Percentiles rank a stretch among this genome's conserved stretches.
phyloP scores from a whole-genome alignment of 1,140 invertebrate genomes.

The Colletes latitarsis region DNA sequence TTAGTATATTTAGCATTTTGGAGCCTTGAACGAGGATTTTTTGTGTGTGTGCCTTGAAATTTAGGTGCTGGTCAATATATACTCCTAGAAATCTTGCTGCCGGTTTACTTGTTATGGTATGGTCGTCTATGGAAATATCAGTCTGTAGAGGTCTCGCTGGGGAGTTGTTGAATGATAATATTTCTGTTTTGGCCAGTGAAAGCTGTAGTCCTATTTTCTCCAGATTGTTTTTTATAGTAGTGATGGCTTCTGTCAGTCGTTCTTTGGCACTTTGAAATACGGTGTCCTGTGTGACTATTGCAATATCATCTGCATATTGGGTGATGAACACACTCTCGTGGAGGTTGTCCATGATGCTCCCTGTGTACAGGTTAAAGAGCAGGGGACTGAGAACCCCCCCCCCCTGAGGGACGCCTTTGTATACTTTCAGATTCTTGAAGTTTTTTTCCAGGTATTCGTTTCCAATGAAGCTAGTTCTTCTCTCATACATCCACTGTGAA shows the following conservation, averaged over 20 bases:
- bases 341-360: not conserved
- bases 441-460: not conserved
- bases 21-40: not conserved
- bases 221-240: not conserved
- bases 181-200: not conserved
- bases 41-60: not conserved
- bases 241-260: not conserved
- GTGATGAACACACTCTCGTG: slow-evolving; percentile 2
- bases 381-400: slow-evolving; percentile 24
- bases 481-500: not conserved
- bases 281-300: not conserved
- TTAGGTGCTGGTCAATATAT: not conserved
- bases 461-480: not conserved
- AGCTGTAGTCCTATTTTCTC: not conserved
- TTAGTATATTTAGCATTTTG: not conserved
- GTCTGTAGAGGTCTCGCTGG: too few relatives aligned
- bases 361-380: slow-evolving; percentile 11
- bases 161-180: not conserved
- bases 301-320: slow-evolving; percentile 44
- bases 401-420: slow-evolving; percentile 9
- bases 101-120: not conserved
- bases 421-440: not conserved
- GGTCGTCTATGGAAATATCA: not conserved
- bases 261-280: not conserved
- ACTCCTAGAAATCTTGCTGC: not conserved